Evolutionary conservation across 2,113 vertebrate genomes (phyloP).

Genomic region (Chionis minor): DNA sequence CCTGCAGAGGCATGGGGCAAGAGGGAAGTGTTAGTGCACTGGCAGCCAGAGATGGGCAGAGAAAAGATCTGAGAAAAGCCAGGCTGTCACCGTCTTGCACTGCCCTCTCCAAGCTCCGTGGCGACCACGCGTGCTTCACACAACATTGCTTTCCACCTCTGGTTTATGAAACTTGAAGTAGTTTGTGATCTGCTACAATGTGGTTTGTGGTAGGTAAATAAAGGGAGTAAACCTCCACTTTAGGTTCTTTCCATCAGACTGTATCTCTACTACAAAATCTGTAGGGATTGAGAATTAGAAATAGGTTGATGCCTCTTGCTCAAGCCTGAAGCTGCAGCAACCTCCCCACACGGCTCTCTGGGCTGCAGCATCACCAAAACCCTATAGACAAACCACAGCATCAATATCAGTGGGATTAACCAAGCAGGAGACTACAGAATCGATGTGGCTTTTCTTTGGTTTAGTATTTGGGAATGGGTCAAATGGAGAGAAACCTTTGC

Average conservation of each 20-base stretch:
- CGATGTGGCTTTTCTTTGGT: background rate
- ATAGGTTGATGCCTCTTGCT: background rate
- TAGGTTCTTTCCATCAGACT: background rate
- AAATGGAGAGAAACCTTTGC: background rate
- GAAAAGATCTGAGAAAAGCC: background rate
- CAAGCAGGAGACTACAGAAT: background rate
- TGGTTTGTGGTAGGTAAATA: background rate
- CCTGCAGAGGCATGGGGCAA: background rate
- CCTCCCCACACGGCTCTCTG: background rate
- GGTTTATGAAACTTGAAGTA: background rate
- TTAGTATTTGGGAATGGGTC: background rate
- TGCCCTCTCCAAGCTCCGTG: background rate
- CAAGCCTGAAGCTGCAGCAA: background rate
- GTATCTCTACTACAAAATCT: background rate
- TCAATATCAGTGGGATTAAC: background rate
- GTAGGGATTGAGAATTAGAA: background rate
- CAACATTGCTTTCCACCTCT: background rate
- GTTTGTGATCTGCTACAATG: background rate
- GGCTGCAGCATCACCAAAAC: background rate
- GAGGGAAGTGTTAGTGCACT: background rate
- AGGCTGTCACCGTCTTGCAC: no score
- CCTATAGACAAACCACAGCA: background rate
- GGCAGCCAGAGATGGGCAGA: background rate
- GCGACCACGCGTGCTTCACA: background rate
- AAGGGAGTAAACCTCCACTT: background rate